Percentiles rank a stretch among this genome's conserved stretches.
phyloP scores from a whole-genome alignment of 2,113 vertebrate genomes.

The Philantomba maxwellii region DNA sequence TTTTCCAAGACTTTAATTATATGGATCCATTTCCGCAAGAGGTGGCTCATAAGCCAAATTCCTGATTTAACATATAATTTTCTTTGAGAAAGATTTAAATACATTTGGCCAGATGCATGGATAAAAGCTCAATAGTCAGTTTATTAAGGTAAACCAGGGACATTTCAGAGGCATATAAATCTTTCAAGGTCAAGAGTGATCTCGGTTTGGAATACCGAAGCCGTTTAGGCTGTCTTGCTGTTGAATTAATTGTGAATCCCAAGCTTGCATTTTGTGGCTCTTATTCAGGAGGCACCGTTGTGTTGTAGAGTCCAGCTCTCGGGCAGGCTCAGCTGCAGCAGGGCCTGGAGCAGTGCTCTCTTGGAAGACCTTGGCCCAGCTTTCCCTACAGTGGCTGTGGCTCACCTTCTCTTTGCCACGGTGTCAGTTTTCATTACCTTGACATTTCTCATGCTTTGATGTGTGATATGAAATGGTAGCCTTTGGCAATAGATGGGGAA shows the following conservation, averaged over 20 bases:
- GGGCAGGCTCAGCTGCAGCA: neutral
- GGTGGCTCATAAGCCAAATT: neutral
- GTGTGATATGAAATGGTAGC: slow-evolving; percentile 63
- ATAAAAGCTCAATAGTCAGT: neutral
- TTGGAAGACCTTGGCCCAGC: neutral
- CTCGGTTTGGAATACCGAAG: neutral
- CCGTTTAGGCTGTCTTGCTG: neutral
- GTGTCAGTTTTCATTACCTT: slow-evolving; percentile 57
- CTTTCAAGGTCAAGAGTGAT: neutral
- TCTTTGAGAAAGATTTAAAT: slow-evolving; percentile 18
- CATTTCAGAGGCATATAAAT: neutral
- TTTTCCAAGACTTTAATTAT: neutral
- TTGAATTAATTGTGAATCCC: neutral
- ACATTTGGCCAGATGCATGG: neutral
- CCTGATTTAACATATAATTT: slow-evolving; percentile 16
- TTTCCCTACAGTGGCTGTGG: neutral
- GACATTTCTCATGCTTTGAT: slow-evolving; percentile 65
- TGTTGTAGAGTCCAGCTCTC: neutral
- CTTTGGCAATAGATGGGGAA: slow-evolving; percentile 61
- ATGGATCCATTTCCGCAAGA: neutral
- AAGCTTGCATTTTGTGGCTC: neutral
- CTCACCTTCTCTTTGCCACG: slow-evolving; percentile 27
- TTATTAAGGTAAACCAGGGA: neutral
- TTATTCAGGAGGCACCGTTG: neutral
- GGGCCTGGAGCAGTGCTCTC: neutral